Percentiles rank a stretch among this genome's conserved stretches.
Evolutionary conservation across 2,888 invertebrate species (phyloP).

Genomic region (Steinernema carpocapsae): DNA sequence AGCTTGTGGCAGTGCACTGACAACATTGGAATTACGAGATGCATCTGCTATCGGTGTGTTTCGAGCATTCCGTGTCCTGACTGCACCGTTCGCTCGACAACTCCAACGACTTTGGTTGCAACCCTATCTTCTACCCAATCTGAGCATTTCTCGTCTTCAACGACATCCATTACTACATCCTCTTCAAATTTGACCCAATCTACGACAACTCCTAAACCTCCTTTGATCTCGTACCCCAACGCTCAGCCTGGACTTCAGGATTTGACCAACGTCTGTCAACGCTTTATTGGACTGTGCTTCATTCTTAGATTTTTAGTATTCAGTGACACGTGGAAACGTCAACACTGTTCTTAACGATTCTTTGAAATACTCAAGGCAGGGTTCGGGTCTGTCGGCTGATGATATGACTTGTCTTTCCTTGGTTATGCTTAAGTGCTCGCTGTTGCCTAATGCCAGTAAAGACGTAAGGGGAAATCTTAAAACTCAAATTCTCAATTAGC

Average conservation of each 20-base stretch:
- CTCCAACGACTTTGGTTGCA: no score
- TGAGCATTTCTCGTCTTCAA: no score
- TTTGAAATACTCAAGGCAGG: not conserved
- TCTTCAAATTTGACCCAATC: not conserved
- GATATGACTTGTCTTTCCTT: constrained; percentile 6
- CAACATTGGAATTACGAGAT: no score
- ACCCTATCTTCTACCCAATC: no score
- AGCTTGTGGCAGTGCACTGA: no score
- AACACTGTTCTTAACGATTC: not conserved
- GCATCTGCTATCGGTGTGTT: no score
- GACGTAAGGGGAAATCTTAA: not conserved
- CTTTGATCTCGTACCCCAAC: not conserved
- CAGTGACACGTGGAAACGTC: not conserved
- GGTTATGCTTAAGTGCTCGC: not conserved
- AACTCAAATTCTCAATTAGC: not conserved
- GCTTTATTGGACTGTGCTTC: no score
- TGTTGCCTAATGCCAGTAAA: not conserved
- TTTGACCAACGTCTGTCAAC: not conserved
- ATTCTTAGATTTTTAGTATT: no score
- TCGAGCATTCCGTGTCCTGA: no score
- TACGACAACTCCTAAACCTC: not conserved
- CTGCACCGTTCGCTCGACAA: no score
- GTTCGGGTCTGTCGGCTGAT: not conserved
- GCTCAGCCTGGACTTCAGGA: not conserved
- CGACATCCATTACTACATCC: no score